Percentiles rank a stretch among this genome's conserved stretches.
Evolutionary conservation across 2,797 vertebrate genomes (phyloP).

Genomic region (Threskiornis aethiopicus): DNA sequence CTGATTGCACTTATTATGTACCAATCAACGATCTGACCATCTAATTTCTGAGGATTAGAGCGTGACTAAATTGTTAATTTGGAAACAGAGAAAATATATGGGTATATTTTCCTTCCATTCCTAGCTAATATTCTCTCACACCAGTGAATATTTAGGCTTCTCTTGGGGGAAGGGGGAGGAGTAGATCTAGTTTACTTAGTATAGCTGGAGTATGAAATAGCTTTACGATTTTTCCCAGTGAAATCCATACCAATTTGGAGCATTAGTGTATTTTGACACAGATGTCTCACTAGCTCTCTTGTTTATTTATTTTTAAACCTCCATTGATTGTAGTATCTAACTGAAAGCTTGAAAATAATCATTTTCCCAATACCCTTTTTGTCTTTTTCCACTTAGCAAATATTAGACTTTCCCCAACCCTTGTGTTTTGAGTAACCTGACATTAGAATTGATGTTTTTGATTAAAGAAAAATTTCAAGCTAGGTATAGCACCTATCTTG

Average conservation of each 20-base stretch:
- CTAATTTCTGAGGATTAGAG: neutral
- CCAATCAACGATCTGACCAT: neutral
- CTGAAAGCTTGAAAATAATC: neutral
- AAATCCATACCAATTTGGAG: slow-evolving; percentile 6
- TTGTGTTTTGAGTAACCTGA: slow-evolving; percentile 25
- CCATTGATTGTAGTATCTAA: neutral
- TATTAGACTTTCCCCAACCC: neutral
- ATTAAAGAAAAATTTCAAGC: neutral
- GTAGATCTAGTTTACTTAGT: neutral
- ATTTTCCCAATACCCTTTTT: neutral
- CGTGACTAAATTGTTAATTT: neutral
- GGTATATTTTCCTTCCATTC: neutral
- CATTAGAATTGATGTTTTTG: slow-evolving; percentile 11
- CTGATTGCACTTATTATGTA: neutral
- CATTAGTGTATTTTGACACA: slow-evolving; percentile 8
- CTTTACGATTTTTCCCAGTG: neutral
- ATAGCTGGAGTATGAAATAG: neutral
- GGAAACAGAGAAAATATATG: neutral
- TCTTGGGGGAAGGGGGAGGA: neutral
- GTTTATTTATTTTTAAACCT: slow-evolving; percentile 46
- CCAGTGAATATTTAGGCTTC: neutral
- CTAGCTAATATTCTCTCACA: neutral
- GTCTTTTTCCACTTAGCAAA: slow-evolving; percentile 33
- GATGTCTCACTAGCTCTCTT: neutral
- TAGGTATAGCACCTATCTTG: neutral